Conservation (phyloP, 2,797 vertebrate genomes). For the Gouania willdenowi region DNA sequence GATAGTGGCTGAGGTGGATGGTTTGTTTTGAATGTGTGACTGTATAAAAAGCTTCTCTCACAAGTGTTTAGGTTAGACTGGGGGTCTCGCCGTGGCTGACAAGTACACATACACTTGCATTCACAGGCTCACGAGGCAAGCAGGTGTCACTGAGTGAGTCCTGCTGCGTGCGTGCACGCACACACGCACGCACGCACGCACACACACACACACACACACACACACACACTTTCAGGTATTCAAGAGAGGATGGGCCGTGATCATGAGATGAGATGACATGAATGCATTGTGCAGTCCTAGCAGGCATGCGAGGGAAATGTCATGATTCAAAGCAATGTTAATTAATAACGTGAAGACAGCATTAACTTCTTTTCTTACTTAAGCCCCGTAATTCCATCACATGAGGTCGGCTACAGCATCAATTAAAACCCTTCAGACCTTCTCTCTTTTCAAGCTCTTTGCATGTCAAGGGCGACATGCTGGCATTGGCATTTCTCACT, state of each 20-base stretch:
- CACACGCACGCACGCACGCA: conserved; percentile 4
- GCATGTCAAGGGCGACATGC: conserved; percentile 20
- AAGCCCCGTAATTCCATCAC: conserved; percentile 51
- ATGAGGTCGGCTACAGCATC: conserved; percentile 49
- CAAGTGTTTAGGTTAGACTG: conserved; percentile 62
- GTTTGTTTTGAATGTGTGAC: conserved; percentile 63
- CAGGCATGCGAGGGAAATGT: conserved; percentile 41
- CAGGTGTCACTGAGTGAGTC: conserved; percentile 54
- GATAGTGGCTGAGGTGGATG: conserved; percentile 44
- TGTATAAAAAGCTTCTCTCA: conserved; percentile 60
- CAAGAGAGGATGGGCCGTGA: conserved; percentile 10
- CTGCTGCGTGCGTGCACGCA: conserved; percentile 23
- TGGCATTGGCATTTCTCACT: conserved; percentile 2
- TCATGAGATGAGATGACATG: conserved; percentile 19
- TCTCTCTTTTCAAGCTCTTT: conserved; percentile 21
- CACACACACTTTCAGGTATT: neutral
- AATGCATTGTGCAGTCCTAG: conserved; percentile 28
- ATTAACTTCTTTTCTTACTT: conserved; percentile 53
- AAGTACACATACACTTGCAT: neutral
- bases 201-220: neutral
- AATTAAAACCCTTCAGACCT: conserved; percentile 57
- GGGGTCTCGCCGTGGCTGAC: conserved; percentile 16
- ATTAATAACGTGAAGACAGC: conserved; percentile 56
- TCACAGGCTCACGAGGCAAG: conserved; percentile 25
- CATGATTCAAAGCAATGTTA: conserved; percentile 53